Percentiles rank a stretch among this genome's conserved stretches.
Evolutionary conservation across 2,113 vertebrate genomes (phyloP).

Genomic region (Chaenocephalus aceratus): DNA sequence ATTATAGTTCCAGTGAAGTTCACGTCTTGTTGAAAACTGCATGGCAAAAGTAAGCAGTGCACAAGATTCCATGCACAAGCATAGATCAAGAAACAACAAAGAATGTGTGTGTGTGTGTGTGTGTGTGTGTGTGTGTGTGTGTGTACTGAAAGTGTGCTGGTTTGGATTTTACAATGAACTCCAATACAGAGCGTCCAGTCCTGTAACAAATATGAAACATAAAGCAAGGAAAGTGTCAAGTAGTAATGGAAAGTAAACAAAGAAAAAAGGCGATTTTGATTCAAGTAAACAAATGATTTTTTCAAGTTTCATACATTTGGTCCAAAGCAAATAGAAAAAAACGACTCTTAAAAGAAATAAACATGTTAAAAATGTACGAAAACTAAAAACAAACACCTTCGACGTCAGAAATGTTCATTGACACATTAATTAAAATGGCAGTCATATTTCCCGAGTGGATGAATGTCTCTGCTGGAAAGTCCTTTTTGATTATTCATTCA

Average conservation of each 20-base stretch:
- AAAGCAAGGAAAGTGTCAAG: conserved; percentile 36
- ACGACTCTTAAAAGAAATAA: not conserved
- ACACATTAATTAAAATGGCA: conserved; percentile 45
- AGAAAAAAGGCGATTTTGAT: conserved; percentile 37
- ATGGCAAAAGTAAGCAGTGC: conserved; percentile 54
- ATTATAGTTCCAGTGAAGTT: conserved; percentile 59
- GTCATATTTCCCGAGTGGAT: conserved; percentile 38
- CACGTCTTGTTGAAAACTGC: conserved; percentile 29
- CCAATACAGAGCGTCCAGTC: not conserved
- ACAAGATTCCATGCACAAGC: conserved; percentile 51
- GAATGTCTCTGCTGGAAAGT: conserved; percentile 39
- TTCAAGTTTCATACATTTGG: conserved; percentile 56
- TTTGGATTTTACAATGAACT: conserved; percentile 55
- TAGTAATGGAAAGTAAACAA: conserved; percentile 26
- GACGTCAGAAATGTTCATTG: conserved; percentile 19
- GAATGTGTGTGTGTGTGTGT: conserved; percentile 15
- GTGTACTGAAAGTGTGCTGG: conserved; percentile 50
- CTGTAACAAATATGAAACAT: conserved; percentile 12
- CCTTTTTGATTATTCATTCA: conserved; percentile 49
- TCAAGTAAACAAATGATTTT: conserved; percentile 61
- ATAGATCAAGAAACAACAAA: conserved; percentile 4
- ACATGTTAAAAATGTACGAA: conserved; percentile 29
- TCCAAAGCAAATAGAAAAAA: conserved; percentile 29
- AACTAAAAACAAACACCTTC: conserved; percentile 34
- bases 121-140: conserved; percentile 7